Evolutionary conservation across 2,888 invertebrate genomes (phyloP).

Genomic region (Brenthis hecate): DNA sequence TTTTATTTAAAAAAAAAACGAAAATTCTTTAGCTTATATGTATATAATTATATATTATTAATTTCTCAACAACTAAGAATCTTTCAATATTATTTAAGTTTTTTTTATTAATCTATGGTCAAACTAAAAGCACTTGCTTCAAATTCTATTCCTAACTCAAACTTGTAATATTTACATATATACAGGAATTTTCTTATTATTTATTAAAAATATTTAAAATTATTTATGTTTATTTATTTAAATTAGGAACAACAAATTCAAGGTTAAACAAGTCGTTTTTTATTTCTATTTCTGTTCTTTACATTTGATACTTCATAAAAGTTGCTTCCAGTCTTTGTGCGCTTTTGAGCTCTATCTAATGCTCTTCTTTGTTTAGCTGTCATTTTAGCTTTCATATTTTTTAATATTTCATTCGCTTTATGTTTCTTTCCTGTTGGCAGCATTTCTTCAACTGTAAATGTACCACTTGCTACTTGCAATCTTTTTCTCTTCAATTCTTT

Average conservation of each 20-base stretch:
- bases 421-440: constrained; percentile 64
- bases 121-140: too few species aligned
- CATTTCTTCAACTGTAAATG: constrained; percentile 80
- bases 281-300: constrained; percentile 91
- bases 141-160: too few species aligned
- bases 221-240: constrained; percentile 1
- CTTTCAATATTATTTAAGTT: too few species aligned
- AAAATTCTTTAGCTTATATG: too few species aligned
- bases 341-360: constrained; percentile 87
- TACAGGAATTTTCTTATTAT: too few species aligned
- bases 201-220: too few species aligned
- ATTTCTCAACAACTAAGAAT: too few species aligned
- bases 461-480: constrained; percentile 79
- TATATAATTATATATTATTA: too few species aligned
- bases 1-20: too few species aligned
- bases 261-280: constrained; percentile 71
- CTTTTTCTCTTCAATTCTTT: constrained; percentile 73
- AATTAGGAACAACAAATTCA: constrained; percentile 10
- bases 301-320: constrained; percentile 95
- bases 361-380: constrained; percentile 91
- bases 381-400: constrained; percentile 72
- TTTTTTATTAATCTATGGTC: too few species aligned
- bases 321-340: constrained; percentile 93
- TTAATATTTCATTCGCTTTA: constrained; percentile 48
- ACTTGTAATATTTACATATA: too few species aligned